A percentile compares a stretch with the other conserved stretches of the same genome.
Conservation (phyloP, 2,888 invertebrate species). For the Aleiodes alternator region DNA sequence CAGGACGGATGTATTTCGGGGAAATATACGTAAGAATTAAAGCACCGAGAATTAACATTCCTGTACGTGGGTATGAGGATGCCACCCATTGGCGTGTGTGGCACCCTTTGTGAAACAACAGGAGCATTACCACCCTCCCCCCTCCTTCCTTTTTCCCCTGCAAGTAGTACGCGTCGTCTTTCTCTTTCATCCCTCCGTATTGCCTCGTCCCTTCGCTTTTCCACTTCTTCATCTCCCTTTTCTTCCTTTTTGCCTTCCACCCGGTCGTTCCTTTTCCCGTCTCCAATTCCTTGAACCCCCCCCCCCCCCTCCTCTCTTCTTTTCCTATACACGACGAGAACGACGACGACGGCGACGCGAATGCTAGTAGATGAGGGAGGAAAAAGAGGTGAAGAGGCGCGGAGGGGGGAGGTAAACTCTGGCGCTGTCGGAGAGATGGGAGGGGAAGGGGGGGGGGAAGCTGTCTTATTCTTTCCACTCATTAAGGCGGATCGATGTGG, state of each 20-base stretch:
- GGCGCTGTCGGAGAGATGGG: conserved; percentile 56
- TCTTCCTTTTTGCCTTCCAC: conserved; percentile 44
- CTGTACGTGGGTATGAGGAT: conserved; percentile 58
- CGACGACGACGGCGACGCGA: conserved; percentile 35
- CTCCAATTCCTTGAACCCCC: conserved; percentile 64
- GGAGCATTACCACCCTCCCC: conserved; percentile 69
- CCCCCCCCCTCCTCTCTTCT: conserved; percentile 53
- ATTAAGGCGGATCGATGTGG: conserved; percentile 76
- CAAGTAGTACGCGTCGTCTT: conserved; percentile 49
- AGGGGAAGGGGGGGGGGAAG: conserved; percentile 54
- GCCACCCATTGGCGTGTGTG: conserved; percentile 64
- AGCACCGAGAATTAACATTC: conserved; percentile 75
- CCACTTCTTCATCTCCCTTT: conserved; percentile 52
- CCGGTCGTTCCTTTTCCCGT: conserved; percentile 59
- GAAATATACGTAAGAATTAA: conserved; percentile 76
- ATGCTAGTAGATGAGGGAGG: conserved; percentile 33
- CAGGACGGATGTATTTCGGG: conserved; percentile 64
- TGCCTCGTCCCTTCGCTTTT: conserved; percentile 23
- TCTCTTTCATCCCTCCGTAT: conserved; percentile 48
- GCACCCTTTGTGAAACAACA: conserved; percentile 72
- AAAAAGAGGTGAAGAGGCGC: conserved; percentile 23
- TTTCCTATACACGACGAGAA: conserved; percentile 62
- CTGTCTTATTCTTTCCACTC: conserved; percentile 76
- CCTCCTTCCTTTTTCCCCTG: conserved; percentile 54
- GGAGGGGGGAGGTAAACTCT: conserved; percentile 48